Evolutionary conservation across 2,113 vertebrate species (phyloP).

Genomic region (Rana temporaria): DNA sequence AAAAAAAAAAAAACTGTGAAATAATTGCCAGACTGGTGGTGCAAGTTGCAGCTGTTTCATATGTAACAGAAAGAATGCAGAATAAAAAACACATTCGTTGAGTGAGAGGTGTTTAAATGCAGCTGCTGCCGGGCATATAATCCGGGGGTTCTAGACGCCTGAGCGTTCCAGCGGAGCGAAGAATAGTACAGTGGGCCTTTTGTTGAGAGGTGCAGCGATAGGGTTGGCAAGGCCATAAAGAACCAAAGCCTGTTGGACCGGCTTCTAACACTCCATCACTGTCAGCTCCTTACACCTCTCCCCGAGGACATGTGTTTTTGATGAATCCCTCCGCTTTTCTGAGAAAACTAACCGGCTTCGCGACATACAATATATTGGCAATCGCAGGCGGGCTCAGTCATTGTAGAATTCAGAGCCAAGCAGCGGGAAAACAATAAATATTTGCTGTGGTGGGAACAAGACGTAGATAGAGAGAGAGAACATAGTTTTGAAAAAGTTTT

Average conservation of each 20-base stretch:
- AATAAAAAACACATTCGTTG: slow-evolving; percentile 21
- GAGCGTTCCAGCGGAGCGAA: slow-evolving; percentile 35
- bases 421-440: background rate
- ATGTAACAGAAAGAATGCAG: slow-evolving; percentile 15
- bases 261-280: background rate
- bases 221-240: slow-evolving; percentile 19
- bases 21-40: slow-evolving; percentile 39
- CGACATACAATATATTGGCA: slow-evolving; percentile 12
- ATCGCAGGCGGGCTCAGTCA: background rate
- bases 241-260: background rate
- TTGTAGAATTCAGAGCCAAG: background rate
- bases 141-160: background rate
- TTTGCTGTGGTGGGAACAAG: slow-evolving; percentile 4
- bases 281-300: background rate
- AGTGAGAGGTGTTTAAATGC: slow-evolving; percentile 38
- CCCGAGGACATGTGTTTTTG: slow-evolving; percentile 6
- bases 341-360: background rate
- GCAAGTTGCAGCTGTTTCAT: slow-evolving; percentile 50
- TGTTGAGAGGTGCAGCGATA: slow-evolving; percentile 32
- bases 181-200: slow-evolving; percentile 36
- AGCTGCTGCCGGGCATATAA: slow-evolving; percentile 47
- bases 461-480: too few species aligned
- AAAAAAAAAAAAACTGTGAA: slow-evolving; percentile 30
- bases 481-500: too few species aligned
- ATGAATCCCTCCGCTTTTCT: slow-evolving; percentile 5